A percentile compares a stretch with the other conserved stretches of the same genome.
phyloP scores from a whole-genome alignment of 2,113 vertebrate species.

The Azemiops feae region DNA sequence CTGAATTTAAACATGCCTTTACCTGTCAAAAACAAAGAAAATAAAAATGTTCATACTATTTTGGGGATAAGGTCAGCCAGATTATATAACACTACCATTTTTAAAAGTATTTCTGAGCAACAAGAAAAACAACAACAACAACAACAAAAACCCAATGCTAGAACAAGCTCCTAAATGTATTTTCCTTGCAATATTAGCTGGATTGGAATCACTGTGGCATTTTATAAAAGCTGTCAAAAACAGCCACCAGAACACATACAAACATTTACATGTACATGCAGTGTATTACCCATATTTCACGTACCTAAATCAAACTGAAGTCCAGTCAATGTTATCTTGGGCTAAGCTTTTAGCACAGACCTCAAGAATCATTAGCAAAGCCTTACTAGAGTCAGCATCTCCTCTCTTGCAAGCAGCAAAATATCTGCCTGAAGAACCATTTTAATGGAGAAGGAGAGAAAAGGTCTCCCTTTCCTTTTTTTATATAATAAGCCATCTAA shows the following conservation, averaged over 20 bases:
- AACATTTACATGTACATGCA: neutral
- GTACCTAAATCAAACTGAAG: neutral
- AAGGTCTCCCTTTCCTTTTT: too few species aligned
- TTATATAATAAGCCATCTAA: neutral
- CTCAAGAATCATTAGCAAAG: neutral
- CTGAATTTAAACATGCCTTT: neutral
- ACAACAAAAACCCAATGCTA: neutral
- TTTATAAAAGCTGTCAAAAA: neutral
- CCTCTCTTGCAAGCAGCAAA: neutral
- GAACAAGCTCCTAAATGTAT: neutral
- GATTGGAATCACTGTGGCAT: neutral
- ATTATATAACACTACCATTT: constrained; percentile 3
- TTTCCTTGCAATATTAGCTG: neutral
- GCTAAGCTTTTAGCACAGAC: too few species aligned
- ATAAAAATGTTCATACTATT: neutral
- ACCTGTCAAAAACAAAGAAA: neutral
- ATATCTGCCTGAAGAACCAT: neutral
- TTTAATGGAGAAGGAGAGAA: neutral
- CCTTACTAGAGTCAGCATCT: neutral
- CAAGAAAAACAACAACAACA: neutral
- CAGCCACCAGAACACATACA: neutral
- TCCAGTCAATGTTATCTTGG: neutral
- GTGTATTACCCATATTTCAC: neutral
- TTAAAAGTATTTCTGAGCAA: neutral
- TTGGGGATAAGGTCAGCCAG: neutral